phyloP scores from a whole-genome alignment of 2,797 vertebrate species.

The Smutsia temminckii region DNA sequence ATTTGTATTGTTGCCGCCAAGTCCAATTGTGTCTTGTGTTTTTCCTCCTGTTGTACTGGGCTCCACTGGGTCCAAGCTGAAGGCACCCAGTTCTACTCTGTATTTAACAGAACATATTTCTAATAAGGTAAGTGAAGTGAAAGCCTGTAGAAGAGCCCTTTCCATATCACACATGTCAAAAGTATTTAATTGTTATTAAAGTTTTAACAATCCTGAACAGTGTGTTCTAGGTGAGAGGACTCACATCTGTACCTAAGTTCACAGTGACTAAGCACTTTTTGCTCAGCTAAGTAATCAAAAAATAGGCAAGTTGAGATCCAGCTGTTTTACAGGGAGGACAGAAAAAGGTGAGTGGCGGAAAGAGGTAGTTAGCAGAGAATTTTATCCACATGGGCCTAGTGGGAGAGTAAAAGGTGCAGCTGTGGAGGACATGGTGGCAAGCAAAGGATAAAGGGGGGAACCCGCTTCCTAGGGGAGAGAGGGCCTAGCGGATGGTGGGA shows the following conservation, averaged over 20 bases:
- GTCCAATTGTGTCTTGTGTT: conserved; percentile 15
- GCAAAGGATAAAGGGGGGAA: background rate
- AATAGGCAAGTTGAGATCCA: background rate
- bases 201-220: background rate
- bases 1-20: background rate
- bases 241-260: background rate
- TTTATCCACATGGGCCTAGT: fast-evolving
- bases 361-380: background rate
- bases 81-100: background rate
- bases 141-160: background rate
- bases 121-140: background rate
- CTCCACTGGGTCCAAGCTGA: conserved; percentile 31
- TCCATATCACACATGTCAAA: background rate
- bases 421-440: background rate
- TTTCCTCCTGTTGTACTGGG: background rate
- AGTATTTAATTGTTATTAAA: background rate
- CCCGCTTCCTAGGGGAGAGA: background rate
- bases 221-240: background rate
- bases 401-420: background rate
- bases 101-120: conserved; percentile 23
- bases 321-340: background rate
- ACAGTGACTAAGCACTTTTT: background rate
- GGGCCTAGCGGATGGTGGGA: background rate
- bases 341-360: background rate
- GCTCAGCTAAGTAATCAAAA: background rate